Base-by-base conservation (phyloP, 2,888 invertebrate species). In the Pterobdella sp. region DNA sequence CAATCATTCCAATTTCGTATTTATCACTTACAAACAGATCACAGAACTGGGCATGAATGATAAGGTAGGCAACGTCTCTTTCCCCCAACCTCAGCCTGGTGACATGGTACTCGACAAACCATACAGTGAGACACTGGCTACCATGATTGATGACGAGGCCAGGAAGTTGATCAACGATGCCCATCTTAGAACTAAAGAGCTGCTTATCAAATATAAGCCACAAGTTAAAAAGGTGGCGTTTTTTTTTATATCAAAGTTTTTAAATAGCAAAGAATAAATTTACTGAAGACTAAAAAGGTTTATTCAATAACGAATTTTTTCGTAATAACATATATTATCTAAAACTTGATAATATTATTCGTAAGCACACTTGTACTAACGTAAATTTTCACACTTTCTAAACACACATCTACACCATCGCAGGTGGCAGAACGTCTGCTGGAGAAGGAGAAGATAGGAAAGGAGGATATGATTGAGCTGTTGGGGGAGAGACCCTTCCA, bases 1-100 rank as follows among this genome's bases (percentile, higher is more conserved):
- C n/a, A n/a, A n/a, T n/a, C n/a, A n/a, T n/a, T n/a, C n/a, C n/a
- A n/a, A n/a, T n/a, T n/a, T n/a, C n/a, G n/a, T n/a, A n/a, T n/a
- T n/a, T n/a, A n/a, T 7, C 65, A 32, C 32, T 3, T 4, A 3
- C 65, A 32, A 26, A 18, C 81, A 88, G 88, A 90, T 98, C 70
- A 94, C 93, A 0, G 93, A 94, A 80, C 97, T 90, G 81, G 98
- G 98, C 76, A 98, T 98, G 97, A 98, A 94, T 81, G 88, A 92
- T 34, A 94, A 93, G 86, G 91, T 98, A 0, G 98, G 98, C 0
- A 93, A 96, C 80, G 89, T 98, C 0, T 96, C 96, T 68, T 98
- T 96, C 81, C 92, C 97, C 82, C 89, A 93, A 88, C 93, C 94
- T 0, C 90, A 91, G 79, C 90, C 91, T 0, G 71, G 96, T 0